Evolutionary conservation across 2,113 vertebrate genomes (phyloP), one percentile per base, ranked within the genome.

Genomic region (Nannospalax galili): DNA sequence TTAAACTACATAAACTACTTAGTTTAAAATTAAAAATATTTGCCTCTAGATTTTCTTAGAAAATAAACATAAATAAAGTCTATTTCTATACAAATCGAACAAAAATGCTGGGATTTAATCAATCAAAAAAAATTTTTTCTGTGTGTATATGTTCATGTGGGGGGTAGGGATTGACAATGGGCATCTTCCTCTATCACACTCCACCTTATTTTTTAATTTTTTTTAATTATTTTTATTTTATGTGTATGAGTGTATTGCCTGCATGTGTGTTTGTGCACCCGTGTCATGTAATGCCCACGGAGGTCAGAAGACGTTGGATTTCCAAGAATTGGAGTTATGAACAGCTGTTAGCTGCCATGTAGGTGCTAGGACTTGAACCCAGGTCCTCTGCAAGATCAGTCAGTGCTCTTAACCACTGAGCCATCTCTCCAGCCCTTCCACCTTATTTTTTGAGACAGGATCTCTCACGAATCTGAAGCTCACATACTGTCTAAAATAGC

Each of bases 11-110:
- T 1, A 37, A 22, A 79, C 40, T 10, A 32, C 40, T 79, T 52
- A 65, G 42, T 14, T 84, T 88, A 91, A 93, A 87, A 95, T 37
- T 67, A 81, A 96, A 91, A 81, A 22, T 84, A 17, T 70, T 85
- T 85, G 11, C n/a, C 42, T 79, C 75, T 81, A 75, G n/a, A 64
- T 94, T 90, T 88, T 88, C 88, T 91, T 77, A 95, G 70, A 70
- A 93, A 95, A 60, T 60, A 58, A 60, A 80, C 0, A 7, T n/a
- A 60, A 90, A 87, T 81, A 69, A 45, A 89, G 42, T 37, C 72
- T 12, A 26, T 40, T 82, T 79, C 69, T 75, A 95, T 30, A 93
- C 1, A 90, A 87, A 73, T 32, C 19, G 67, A 84, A 72, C 64
- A 78, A 88, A 94, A 77, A 70, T 30, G 10, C 75, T 52, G 1